Percentiles rank a stretch among this genome's conserved stretches.
Evolutionary conservation across 2,888 invertebrate genomes (phyloP).

Genomic region (Ornithoptera priamus): DNA sequence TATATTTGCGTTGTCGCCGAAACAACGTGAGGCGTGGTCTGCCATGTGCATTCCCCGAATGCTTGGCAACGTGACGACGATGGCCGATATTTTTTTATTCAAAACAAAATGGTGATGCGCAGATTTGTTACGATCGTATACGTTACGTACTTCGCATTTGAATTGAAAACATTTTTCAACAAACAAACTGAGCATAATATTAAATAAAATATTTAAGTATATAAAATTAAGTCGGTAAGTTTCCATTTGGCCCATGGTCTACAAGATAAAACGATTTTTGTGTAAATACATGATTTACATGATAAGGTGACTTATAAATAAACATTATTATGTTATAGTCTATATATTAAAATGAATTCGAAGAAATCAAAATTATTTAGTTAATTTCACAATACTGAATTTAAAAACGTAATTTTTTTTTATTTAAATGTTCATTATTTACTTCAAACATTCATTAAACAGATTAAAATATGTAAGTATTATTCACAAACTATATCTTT

Average conservation of each 20-base stretch:
- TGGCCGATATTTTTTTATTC: slow-evolving; percentile 25
- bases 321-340: background rate
- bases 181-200: background rate
- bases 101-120: background rate
- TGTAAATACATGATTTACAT: too few relatives aligned
- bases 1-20: slow-evolving; percentile 16
- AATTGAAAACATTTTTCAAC: background rate
- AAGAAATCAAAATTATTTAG: too few relatives aligned
- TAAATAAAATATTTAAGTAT: too few relatives aligned
- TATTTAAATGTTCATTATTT: too few relatives aligned
- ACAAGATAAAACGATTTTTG: too few relatives aligned
- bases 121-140: background rate
- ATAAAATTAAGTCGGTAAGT: background rate
- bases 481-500: too few relatives aligned
- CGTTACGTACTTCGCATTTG: slow-evolving; percentile 6
- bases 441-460: too few relatives aligned
- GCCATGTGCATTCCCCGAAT: slow-evolving; percentile 41
- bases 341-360: too few relatives aligned
- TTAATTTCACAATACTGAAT: too few relatives aligned
- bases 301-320: background rate
- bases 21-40: slow-evolving; percentile 42
- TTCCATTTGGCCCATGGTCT: background rate
- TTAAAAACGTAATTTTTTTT: too few relatives aligned
- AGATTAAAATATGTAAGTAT: too few relatives aligned
- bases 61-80: slow-evolving; percentile 41